Conservation (phyloP, 2,113 vertebrate genomes). For the Anoplopoma fimbria region DNA sequence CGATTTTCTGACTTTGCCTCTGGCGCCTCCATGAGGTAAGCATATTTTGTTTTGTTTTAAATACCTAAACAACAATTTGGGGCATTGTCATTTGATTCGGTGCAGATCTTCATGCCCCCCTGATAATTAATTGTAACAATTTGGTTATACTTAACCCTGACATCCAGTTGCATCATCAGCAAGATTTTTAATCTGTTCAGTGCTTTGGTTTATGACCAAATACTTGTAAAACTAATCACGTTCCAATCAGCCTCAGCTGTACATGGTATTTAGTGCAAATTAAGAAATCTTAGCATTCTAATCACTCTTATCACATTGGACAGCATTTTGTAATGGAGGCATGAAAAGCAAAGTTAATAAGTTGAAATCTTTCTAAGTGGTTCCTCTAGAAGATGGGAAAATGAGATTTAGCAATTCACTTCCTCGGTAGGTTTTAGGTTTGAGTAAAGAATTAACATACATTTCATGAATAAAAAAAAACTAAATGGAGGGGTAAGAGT, state of each 20-base stretch:
- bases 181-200: background rate
- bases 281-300: background rate
- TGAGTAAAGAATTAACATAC: background rate
- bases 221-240: background rate
- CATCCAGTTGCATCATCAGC: background rate
- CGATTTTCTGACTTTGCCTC: background rate
- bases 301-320: background rate
- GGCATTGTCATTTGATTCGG: background rate
- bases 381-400: background rate
- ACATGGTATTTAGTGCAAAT: background rate
- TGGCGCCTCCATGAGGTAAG: background rate
- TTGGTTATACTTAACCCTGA: background rate
- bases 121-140: background rate
- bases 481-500: background rate
- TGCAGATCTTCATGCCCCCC: background rate
- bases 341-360: background rate
- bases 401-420: background rate
- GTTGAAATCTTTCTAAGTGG: background rate
- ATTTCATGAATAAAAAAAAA: background rate
- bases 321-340: background rate
- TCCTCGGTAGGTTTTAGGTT: background rate
- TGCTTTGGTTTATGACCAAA: background rate
- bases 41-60: background rate
- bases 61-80: background rate
- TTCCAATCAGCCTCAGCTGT: background rate